Evolutionary conservation across 2,797 vertebrate genomes (phyloP).

Genomic region (Brachyalestes nurse): DNA sequence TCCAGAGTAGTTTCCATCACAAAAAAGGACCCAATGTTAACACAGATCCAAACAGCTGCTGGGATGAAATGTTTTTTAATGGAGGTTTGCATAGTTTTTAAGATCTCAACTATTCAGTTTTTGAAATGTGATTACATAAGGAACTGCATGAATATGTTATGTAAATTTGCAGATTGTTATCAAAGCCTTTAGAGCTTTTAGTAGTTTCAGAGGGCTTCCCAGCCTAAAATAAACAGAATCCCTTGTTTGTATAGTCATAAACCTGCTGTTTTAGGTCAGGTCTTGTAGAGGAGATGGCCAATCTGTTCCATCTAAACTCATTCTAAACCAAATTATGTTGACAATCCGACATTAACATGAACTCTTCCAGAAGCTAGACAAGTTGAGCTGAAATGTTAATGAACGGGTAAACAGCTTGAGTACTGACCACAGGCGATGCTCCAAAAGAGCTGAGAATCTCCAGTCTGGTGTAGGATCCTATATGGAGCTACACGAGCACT

Average conservation of each 20-base stretch:
- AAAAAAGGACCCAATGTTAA: no score
- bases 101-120: neutral
- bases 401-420: neutral
- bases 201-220: neutral
- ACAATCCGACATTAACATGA: neutral
- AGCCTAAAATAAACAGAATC: neutral
- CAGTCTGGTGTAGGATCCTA: constrained; percentile 94
- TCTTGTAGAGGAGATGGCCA: no score
- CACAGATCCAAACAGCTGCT: no score
- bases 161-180: neutral
- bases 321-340: neutral
- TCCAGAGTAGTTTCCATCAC: no score
- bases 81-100: no score
- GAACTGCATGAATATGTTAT: neutral
- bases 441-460: constrained; percentile 95
- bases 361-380: neutral
- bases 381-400: neutral
- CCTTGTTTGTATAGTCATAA: neutral
- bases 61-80: no score
- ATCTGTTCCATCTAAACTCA: neutral
- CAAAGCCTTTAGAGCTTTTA: no score
- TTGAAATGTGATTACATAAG: neutral
- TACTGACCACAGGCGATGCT: constrained; percentile 90
- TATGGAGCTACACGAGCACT: constrained; percentile 95
- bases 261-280: neutral